phyloP scores from a whole-genome alignment of 2,888 invertebrate species.

The Amiota communis region DNA sequence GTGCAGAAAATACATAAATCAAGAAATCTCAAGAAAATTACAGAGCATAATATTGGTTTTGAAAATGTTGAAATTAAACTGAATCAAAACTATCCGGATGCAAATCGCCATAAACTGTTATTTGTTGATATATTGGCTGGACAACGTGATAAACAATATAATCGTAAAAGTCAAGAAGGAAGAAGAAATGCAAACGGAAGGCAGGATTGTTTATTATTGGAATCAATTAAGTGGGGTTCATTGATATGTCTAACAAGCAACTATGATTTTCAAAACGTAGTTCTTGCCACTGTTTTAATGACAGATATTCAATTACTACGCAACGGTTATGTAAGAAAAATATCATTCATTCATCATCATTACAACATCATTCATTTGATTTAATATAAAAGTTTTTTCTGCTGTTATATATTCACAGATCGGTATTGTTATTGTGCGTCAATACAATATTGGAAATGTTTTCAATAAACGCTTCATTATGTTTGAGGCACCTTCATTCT shows the following conservation, averaged over 20 bases:
- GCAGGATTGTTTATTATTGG: conserved; percentile 27
- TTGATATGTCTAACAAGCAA: conserved; percentile 80
- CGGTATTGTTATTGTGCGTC: conserved; percentile 63
- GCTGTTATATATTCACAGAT: conserved; percentile 50
- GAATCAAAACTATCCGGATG: conserved; percentile 54
- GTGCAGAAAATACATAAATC: conserved; percentile 42
- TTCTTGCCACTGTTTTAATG: conserved; percentile 81
- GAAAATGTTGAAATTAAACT: conserved; percentile 61
- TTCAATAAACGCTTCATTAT: conserved; percentile 75
- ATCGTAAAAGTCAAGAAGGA: conserved; percentile 4
- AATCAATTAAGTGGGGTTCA: conserved; percentile 75
- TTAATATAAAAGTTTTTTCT: background rate
- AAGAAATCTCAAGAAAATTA: conserved; percentile 3
- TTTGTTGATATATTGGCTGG: conserved; percentile 59
- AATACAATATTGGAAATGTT: conserved; percentile 62
- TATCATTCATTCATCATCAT: conserved; percentile 37
- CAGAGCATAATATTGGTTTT: conserved; percentile 39
- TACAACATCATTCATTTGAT: background rate
- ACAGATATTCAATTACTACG: conserved; percentile 75
- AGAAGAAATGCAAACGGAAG: too few relatives aligned
- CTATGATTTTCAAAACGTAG: conserved; percentile 80
- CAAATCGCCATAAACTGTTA: conserved; percentile 55
- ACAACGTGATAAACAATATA: conserved; percentile 37
- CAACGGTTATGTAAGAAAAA: conserved; percentile 75
- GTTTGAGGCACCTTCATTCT: conserved; percentile 85